Conservation (phyloP, 2,113 vertebrate genomes). For the Hyla sarda region DNA sequence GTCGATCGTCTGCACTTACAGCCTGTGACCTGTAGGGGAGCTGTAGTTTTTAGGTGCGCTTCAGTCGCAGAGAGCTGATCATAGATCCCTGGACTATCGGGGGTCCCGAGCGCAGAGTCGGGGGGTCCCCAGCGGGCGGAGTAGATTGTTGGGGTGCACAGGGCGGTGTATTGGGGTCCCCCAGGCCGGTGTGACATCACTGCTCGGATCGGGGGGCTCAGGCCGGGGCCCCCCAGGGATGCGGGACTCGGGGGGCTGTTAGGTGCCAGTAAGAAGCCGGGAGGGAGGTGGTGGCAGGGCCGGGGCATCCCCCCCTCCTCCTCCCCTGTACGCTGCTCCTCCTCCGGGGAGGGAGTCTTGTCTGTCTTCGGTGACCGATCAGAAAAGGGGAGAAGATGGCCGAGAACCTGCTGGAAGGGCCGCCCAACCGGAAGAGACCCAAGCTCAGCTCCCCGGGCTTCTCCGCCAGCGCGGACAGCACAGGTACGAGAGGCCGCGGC, state of each 20-base stretch:
- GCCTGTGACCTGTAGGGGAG: neutral
- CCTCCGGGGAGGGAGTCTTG: constrained; percentile 52
- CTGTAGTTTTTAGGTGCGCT: neutral
- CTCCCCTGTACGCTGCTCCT: constrained; percentile 2
- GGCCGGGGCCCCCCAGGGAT: constrained; percentile 63
- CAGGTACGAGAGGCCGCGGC: constrained; percentile 80
- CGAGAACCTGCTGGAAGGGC: constrained; percentile 94
- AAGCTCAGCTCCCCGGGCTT: constrained; percentile 93
- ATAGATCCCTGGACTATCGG: neutral
- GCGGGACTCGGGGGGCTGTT: constrained; percentile 81
- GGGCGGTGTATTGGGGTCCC: too few species aligned
- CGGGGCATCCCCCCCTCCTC: constrained; percentile 43
- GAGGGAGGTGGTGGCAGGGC: constrained; percentile 52
- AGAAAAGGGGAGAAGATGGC: constrained; percentile 78
- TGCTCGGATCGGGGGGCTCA: constrained; percentile 35
- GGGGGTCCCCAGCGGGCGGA: neutral
- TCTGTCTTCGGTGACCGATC: constrained; percentile 56
- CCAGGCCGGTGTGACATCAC: neutral
- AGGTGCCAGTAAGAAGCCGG: constrained; percentile 42
- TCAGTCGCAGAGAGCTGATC: neutral
- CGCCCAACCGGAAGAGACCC: constrained; percentile 90
- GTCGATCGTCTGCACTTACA: neutral
- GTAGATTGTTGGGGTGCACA: too few species aligned
- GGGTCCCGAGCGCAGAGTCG: too few species aligned
- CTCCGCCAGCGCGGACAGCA: constrained; percentile 83